These are phyloP conservation scores for Polypterus bichir DNA, from an alignment of 2,113 vertebrate genomes.

Conservation along the genomic window DNA sequence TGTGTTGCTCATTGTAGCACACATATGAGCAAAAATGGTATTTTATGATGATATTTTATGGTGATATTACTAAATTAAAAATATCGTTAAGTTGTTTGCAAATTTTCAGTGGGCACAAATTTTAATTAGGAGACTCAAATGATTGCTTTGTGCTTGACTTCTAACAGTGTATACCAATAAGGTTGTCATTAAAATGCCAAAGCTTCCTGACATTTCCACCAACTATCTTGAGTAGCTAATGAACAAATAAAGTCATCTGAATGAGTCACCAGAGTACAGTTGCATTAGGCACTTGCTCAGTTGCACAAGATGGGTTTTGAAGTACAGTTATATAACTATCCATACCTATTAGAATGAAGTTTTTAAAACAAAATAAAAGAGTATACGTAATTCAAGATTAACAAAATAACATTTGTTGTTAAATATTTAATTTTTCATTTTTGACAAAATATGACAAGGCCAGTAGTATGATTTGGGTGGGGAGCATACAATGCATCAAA, in stretches of 20 bases:
- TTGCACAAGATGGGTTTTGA: slow-evolving; percentile 33
- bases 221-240: slow-evolving; percentile 39
- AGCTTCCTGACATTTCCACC: slow-evolving; percentile 39
- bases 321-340: slow-evolving; percentile 37
- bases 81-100: too few relatives aligned
- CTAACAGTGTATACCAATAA: slow-evolving; percentile 16
- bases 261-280: slow-evolving; percentile 30
- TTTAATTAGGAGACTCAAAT: too few relatives aligned
- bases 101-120: too few relatives aligned
- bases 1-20: too few relatives aligned
- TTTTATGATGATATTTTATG: too few relatives aligned
- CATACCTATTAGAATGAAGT: slow-evolving; percentile 22
- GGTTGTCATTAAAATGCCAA: slow-evolving; percentile 33
- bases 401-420: slow-evolving; percentile 1
- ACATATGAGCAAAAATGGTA: too few relatives aligned
- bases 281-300: slow-evolving; percentile 34
- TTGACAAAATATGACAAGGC: not conserved
- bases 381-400: slow-evolving; percentile 1
- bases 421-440: not conserved
- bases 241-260: slow-evolving; percentile 43
- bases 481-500: too few relatives aligned
- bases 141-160: too few relatives aligned
- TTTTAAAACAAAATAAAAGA: not conserved
- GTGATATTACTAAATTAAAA: too few relatives aligned
- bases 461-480: too few relatives aligned